These are phyloP conservation scores for Copidosoma floridanum DNA, from an alignment of 1,140 invertebrate species.

Conservation along the genomic window DNA sequence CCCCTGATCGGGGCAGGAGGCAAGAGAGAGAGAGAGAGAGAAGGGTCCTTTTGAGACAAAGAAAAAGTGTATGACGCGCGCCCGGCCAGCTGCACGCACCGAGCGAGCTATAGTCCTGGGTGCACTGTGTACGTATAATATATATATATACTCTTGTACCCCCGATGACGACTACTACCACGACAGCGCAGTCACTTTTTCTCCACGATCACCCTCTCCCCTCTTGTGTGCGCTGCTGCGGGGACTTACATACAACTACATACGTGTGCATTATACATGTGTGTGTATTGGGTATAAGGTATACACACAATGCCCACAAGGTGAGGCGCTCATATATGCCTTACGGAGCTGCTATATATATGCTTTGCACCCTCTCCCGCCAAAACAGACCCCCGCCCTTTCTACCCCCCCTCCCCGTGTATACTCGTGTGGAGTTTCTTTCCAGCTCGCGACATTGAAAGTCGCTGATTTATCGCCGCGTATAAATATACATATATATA, in stretches of 20 bases:
- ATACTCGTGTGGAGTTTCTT: no score
- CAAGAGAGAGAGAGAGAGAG: constrained; percentile 27
- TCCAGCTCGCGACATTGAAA: constrained; percentile 23
- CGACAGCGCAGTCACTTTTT: constrained; percentile 33
- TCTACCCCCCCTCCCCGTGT: neutral
- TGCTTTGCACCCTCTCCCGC: neutral
- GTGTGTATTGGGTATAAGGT: no score
- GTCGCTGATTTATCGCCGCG: constrained; percentile 40
- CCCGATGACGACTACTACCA: constrained; percentile 32
- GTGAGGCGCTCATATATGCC: no score
- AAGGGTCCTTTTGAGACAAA: constrained; percentile 57
- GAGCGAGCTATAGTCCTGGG: no score
- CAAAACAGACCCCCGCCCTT: neutral
- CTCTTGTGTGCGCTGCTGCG: constrained; percentile 29
- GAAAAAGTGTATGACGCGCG: constrained; percentile 53
- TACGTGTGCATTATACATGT: neutral
- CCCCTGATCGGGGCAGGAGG: constrained; percentile 35
- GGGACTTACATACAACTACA: constrained; percentile 29
- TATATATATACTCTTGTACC: no score
- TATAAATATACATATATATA: constrained; percentile 19
- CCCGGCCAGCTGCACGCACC: constrained; percentile 51
- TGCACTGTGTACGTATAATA: no score
- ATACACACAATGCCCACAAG: no score
- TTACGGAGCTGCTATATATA: no score
- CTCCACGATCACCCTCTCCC: constrained; percentile 29